Percentiles rank a stretch among this genome's conserved stretches.
Evolutionary conservation across 92 coral and sea anemone genomes (phyloP).

Genomic region (Diadumene lineata): DNA sequence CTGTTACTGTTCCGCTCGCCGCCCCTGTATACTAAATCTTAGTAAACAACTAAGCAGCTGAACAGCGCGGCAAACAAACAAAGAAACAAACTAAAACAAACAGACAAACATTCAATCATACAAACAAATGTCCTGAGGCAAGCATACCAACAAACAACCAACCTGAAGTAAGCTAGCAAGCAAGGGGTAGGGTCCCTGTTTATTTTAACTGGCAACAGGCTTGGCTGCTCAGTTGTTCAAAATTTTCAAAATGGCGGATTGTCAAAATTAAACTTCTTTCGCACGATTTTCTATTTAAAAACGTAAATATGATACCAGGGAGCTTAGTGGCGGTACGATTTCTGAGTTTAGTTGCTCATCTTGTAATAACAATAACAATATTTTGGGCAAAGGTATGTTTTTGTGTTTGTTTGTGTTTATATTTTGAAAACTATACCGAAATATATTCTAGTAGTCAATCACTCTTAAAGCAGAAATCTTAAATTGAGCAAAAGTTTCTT

Average conservation of each 20-base stretch:
- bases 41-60: no score
- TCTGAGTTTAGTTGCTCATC: conserved; percentile 83
- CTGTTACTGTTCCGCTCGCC: no score
- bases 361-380: conserved; percentile 87
- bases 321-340: conserved; percentile 90
- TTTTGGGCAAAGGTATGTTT: conserved; percentile 89
- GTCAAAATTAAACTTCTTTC: not conserved
- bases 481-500: no score
- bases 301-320: conserved; percentile 55
- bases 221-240: conserved; percentile 19
- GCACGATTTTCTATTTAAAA: not conserved
- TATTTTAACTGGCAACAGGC: conserved; percentile 15
- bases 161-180: no score
- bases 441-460: conserved; percentile 9
- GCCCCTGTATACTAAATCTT: no score
- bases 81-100: no score
- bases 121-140: no score
- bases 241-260: conserved; percentile 38
- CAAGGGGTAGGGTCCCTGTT: not conserved
- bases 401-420: not conserved
- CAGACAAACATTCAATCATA: no score
- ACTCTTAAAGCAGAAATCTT: no score
- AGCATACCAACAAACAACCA: no score
- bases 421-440: not conserved
- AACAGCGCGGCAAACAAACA: no score